Evolutionary conservation across 2,888 invertebrate species (phyloP).

Genomic region (Drosophila cracens): DNA sequence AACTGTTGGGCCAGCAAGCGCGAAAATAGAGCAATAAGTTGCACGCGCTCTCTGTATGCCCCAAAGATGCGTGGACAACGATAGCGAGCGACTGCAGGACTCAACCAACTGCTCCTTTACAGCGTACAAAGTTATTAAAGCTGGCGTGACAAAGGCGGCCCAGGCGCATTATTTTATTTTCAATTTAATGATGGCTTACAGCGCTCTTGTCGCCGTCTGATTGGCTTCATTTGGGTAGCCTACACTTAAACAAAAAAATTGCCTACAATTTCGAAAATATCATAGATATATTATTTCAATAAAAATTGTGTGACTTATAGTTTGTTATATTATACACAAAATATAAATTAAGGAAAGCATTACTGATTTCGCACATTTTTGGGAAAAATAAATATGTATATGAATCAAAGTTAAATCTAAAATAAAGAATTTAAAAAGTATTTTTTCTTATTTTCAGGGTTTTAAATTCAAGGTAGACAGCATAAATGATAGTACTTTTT

Average conservation of each 20-base stretch:
- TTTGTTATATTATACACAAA: not conserved
- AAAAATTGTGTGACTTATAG: not conserved
- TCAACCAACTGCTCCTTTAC: constrained; percentile 6
- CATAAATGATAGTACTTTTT: not conserved
- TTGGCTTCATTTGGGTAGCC: constrained; percentile 59
- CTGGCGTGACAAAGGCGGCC: constrained; percentile 67
- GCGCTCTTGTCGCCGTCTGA: constrained; percentile 60
- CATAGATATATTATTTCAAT: not conserved
- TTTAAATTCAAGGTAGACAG: not conserved
- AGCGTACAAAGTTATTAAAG: constrained; percentile 72
- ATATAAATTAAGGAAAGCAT: not conserved
- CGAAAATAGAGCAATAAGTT: constrained; percentile 79
- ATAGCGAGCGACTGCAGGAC: constrained; percentile 44
- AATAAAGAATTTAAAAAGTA: not conserved
- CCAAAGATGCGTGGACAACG: constrained; percentile 68
- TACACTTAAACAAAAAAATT: not conserved
- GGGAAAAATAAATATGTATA: not conserved
- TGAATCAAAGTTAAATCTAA: not conserved
- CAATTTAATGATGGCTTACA: constrained; percentile 77
- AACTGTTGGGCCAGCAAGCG: constrained; percentile 42
- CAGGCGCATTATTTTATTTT: constrained; percentile 76
- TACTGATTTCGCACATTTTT: not conserved
- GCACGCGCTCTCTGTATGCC: constrained; percentile 32
- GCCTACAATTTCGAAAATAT: not conserved
- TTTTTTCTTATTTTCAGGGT: not conserved